These are phyloP conservation scores for Lethenteron reissneri DNA, from an alignment of 2,113 vertebrate species.

Conservation along the genomic window DNA sequence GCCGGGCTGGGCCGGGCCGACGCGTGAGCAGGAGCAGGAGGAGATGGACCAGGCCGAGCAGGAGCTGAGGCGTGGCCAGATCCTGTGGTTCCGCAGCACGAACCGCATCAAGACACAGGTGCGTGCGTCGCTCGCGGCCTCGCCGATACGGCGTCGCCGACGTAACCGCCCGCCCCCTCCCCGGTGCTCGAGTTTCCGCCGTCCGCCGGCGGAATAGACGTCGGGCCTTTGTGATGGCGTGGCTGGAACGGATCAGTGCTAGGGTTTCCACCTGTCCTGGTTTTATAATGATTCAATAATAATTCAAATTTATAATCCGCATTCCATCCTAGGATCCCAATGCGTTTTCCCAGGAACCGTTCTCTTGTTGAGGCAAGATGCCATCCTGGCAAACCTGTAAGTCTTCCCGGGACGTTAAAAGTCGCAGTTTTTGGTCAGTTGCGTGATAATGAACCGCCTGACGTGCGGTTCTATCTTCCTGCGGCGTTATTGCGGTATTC, in stretches of 20 bases:
- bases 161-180: neutral
- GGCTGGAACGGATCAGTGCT: neutral
- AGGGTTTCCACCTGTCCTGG: neutral
- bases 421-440: too few species aligned
- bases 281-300: neutral
- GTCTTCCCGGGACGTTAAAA: too few species aligned
- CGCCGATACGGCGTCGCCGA: neutral
- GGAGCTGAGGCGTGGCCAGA: constrained; percentile 79
- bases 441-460: too few species aligned
- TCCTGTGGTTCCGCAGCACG: constrained; percentile 91
- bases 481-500: too few species aligned
- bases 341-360: too few species aligned
- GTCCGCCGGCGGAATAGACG: neutral
- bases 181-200: neutral
- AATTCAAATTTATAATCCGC: neutral
- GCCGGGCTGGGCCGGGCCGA: constrained; percentile 12
- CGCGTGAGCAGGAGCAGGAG: constrained; percentile 45
- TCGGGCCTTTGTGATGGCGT: neutral
- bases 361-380: too few species aligned
- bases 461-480: too few species aligned
- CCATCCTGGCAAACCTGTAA: too few species aligned
- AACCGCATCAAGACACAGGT: constrained; percentile 99
- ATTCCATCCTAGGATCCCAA: too few species aligned
- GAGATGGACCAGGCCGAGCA: constrained; percentile 89
- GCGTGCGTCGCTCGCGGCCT: constrained; percentile 12